Evolutionary conservation across 2,888 invertebrate genomes (phyloP).

Genomic region (Acronicta aceris): DNA sequence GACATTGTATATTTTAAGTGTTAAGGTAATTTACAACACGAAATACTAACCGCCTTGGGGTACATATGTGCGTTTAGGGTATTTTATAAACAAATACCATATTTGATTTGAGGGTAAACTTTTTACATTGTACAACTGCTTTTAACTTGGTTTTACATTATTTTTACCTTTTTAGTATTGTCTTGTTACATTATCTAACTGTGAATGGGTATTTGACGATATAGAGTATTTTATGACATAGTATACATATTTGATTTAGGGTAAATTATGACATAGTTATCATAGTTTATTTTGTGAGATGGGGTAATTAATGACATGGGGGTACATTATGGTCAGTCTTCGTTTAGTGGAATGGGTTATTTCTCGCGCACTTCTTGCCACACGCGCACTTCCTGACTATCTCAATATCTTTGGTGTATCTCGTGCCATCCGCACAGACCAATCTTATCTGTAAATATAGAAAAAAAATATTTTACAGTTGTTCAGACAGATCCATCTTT

Average conservation of each 20-base stretch:
- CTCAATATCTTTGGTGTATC: conserved; percentile 98
- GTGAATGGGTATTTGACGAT: neutral
- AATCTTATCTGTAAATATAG: conserved; percentile 92
- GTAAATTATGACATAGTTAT: neutral
- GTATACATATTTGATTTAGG: neutral
- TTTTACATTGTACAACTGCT: neutral
- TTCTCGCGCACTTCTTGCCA: conserved; percentile 93
- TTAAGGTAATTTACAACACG: no score
- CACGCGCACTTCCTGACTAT: conserved; percentile 99
- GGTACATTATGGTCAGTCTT: conserved; percentile 51
- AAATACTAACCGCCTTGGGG: no score
- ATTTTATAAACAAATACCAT: no score
- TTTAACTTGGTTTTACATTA: neutral
- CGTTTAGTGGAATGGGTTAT: conserved; percentile 73
- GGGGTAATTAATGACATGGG: conserved; percentile 6
- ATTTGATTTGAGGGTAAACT: neutral
- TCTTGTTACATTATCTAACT: neutral
- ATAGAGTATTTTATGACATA: no score
- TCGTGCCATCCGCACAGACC: conserved; percentile 97
- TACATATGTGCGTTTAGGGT: no score
- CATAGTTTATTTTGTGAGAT: neutral
- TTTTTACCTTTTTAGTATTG: neutral
- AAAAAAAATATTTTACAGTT: neutral
- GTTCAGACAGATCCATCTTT: neutral
- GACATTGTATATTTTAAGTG: no score